These are phyloP conservation scores for Brachyalestes nurse DNA, from an alignment of 2,797 vertebrate genomes.

Conservation along the genomic window DNA sequence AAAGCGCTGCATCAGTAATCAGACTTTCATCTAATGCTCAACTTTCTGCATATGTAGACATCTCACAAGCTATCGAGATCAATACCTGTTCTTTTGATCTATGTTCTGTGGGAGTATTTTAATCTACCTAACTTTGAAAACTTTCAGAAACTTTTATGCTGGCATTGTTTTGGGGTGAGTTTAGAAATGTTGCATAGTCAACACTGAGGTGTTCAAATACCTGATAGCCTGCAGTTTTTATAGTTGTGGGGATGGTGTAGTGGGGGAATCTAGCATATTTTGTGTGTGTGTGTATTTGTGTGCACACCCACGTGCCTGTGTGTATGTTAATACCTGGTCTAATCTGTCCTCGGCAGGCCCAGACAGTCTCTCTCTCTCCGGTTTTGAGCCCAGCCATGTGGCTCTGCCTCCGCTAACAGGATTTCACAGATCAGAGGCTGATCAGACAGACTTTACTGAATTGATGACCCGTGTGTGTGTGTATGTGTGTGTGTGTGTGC, in stretches of 20 bases:
- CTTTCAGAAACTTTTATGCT: not conserved
- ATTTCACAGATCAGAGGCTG: slow-evolving; percentile 56
- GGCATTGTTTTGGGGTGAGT: not conserved
- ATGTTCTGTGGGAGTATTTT: not conserved
- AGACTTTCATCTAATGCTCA: no score
- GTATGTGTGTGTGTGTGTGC: slow-evolving; percentile 15
- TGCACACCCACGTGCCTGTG: slow-evolving; percentile 16
- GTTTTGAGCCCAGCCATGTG: slow-evolving; percentile 53
- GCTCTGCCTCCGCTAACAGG: slow-evolving; percentile 49
- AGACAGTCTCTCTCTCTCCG: slow-evolving; percentile 42
- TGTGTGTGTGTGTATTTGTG: slow-evolving; percentile 16
- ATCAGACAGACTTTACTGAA: slow-evolving; percentile 50
- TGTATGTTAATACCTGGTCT: slow-evolving; percentile 52
- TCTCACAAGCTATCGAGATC: not conserved
- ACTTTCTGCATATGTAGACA: no score
- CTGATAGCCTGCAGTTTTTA: slow-evolving; percentile 24
- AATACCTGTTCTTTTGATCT: not conserved
- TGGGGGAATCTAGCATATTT: slow-evolving; percentile 17
- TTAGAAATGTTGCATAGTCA: slow-evolving; percentile 3
- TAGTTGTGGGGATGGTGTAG: slow-evolving; percentile 13
- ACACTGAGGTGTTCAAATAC: not conserved
- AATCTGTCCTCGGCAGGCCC: slow-evolving; percentile 54
- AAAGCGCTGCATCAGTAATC: no score
- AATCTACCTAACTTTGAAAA: not conserved
- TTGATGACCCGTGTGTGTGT: slow-evolving; percentile 51